Evolutionary conservation across 2,113 vertebrate species (phyloP).

Genomic region (Chloropsis hardwickii): DNA sequence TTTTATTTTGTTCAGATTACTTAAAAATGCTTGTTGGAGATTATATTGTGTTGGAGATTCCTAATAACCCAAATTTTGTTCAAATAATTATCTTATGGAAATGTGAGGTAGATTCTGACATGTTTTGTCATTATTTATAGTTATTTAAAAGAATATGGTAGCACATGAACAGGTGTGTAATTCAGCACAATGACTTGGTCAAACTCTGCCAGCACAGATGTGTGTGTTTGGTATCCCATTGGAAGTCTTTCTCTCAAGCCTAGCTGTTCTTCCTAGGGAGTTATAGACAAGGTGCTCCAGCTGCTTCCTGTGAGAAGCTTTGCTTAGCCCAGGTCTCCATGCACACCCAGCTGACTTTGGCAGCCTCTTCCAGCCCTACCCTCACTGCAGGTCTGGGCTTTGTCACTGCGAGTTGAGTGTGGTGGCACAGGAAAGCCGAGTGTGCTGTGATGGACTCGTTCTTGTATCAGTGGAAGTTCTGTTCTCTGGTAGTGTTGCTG

Average conservation of each 20-base stretch:
- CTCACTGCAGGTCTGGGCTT: neutral
- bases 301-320: neutral
- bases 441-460: neutral
- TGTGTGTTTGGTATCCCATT: fast-evolving
- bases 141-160: neutral
- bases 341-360: neutral
- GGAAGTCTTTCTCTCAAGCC: neutral
- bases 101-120: neutral
- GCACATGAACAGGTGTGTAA: neutral
- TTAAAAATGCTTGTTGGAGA: neutral
- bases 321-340: neutral
- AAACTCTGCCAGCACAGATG: neutral
- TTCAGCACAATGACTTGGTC: neutral
- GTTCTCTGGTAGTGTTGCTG: neutral
- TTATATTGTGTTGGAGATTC: neutral
- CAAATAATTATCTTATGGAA: neutral
- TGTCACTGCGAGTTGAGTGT: neutral
- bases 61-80: neutral
- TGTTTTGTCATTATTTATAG: neutral
- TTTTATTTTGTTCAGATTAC: neutral
- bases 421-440: neutral
- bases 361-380: neutral
- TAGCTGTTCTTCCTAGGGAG: neutral
- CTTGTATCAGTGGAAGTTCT: neutral
- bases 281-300: neutral